Base-by-base conservation (phyloP, 1,140 invertebrate species). In the Sycophaga agraensis region DNA sequence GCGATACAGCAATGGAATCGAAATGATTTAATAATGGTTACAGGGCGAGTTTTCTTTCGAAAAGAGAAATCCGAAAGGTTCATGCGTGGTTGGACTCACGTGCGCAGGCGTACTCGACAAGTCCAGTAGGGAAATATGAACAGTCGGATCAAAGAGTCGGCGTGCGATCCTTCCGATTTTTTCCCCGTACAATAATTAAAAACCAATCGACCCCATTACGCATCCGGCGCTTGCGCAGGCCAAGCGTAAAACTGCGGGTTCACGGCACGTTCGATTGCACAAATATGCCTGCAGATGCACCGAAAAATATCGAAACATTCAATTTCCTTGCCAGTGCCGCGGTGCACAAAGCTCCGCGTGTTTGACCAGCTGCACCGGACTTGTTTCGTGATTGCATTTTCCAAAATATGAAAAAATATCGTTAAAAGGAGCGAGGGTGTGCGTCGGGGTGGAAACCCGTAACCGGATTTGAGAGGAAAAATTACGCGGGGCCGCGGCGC, bases 331-430 rank as follows among this genome's bases (percentile, higher is more conserved):
- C 50, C 40, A 17, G 28, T n/a, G 5, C 40, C 43, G 8, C n/a
- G 50, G n/a, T n/a, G n/a, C 24, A 53, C 58, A 59, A 59, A 59
- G 48, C 58, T 11, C 35, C 34, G 14, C 21, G 22, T 62, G 37
- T 62, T 56, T 62, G 60, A 56, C 53, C 60, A 62, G 60, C 34
- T 62, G 60, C 39, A 40, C 42, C 46, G 31, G 50, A 61, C 59
- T 61, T 40, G 50, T 48, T 48, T 16, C 58, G 19, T 35, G 39
- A 60, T 60, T 53, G 49, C 28, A 35, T 60, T 60, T 60, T 22
- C 16, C 42, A 24, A 48, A 54, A 48, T 34, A 35, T 24, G n/a
- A 12, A 61, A 61, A 54, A 54, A 54, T 40, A 46, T 45, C 35
- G 40, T 45, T 26, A 48, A 54, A 61, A 61, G 28, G 28, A 56